Percentiles rank a stretch among this genome's conserved stretches.
Conservation (phyloP, 2,113 vertebrate species). For the Camelus bactrianus region DNA sequence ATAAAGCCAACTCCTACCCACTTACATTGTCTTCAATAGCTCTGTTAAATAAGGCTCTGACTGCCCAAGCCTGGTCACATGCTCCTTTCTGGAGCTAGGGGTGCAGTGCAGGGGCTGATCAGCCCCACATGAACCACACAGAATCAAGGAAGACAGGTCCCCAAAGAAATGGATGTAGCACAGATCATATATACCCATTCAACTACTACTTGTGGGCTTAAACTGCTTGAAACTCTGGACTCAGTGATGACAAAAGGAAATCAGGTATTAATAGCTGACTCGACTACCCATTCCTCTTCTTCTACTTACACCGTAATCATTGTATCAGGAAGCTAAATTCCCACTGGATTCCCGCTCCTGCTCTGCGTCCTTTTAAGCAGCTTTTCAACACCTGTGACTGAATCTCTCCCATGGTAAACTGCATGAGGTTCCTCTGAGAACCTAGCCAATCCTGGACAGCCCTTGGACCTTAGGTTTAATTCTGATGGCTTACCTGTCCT, state of each 20-base stretch:
- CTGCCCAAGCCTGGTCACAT: neutral
- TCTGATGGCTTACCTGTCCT: neutral
- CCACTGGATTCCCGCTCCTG: neutral
- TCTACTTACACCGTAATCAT: neutral
- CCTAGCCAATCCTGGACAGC: neutral
- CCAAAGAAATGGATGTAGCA: neutral
- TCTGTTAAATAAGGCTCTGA: neutral
- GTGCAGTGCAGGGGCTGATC: fast-evolving
- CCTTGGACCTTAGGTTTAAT: neutral
- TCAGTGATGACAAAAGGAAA: neutral
- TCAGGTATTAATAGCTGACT: neutral
- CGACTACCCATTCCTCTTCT: neutral
- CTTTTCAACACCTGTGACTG: neutral
- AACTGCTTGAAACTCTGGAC: neutral
- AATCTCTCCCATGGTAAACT: neutral
- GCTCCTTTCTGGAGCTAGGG: neutral
- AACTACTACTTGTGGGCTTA: neutral
- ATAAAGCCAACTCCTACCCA: neutral
- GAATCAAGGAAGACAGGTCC: neutral
- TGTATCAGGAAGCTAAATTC: neutral
- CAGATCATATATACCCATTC: neutral
- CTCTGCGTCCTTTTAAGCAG: neutral
- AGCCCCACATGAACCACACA: neutral
- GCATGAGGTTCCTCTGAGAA: neutral
- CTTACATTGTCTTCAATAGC: neutral